Base-by-base conservation (phyloP, 2,888 invertebrate genomes). In the Clistopyga incitator region DNA sequence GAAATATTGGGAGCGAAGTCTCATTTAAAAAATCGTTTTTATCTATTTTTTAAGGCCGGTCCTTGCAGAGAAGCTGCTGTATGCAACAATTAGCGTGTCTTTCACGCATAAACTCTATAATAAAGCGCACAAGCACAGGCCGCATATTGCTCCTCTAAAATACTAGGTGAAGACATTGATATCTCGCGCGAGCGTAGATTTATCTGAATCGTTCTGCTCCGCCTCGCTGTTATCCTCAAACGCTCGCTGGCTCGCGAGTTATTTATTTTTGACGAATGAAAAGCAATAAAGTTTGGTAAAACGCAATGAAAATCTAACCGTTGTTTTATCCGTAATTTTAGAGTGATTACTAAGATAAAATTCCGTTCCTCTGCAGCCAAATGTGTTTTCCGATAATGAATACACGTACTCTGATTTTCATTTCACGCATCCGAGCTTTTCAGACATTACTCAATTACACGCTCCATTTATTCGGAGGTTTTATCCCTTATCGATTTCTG, bases 161-260 rank as follows among this genome's bases (percentile, higher is more conserved):
- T 34, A 61, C 23, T 29, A 11, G 10, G 6, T 61, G 18, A 47
- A 65, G 78, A 75, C 42, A 23, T 52, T 47, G 20, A 56, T 81
- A 56, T 71, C 45, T 45, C 42, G 45, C 47, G 29, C 47, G 47
- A 72, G 25, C 47, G n/a, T n/a, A 56, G 47, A 47, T 47, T 79
- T 23, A 34, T 71, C 59, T 18, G 70, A 47, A 78, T 78, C 80
- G 75, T 71, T 67, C n/a, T 52, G 59, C 71, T 59, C 68, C 54
- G 68, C 77, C 64, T 81, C 84, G 81, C 81, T 78, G 42, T 29
- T 50, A 84, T 78, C 78, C 84, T 74, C 78, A 64, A 78, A 64
- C 74, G 84, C 78, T 84, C 84, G 78, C 77, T 81, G 78, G 84
- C 81, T 81, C 81, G 78, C 68, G 64, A 84, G 78, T 81, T 84